Percentiles rank a stretch among this genome's conserved stretches.
phyloP scores from a whole-genome alignment of 2,888 invertebrate genomes.

The Callimorpha dominula region DNA sequence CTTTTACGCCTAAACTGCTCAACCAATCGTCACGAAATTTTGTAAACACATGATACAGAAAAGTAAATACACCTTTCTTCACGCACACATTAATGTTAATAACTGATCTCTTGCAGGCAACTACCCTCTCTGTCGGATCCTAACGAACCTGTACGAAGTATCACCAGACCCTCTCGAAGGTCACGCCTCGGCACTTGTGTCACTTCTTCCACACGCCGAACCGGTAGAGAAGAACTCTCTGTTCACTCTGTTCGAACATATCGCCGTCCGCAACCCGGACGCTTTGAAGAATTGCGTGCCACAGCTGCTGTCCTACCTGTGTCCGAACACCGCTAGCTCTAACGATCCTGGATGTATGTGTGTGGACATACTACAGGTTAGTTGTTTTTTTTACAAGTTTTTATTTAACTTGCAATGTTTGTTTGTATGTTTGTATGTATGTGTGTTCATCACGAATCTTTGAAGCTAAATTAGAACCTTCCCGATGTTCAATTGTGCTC shows the following conservation, averaged over 20 bases:
- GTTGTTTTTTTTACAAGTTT: too few relatives aligned
- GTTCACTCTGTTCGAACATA: slow-evolving; percentile 92
- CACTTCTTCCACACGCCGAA: slow-evolving; percentile 93
- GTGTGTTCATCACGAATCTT: too few relatives aligned
- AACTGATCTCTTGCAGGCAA: slow-evolving; percentile 88
- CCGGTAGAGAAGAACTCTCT: slow-evolving; percentile 94
- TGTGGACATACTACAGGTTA: slow-evolving; percentile 77
- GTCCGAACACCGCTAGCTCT: slow-evolving; percentile 71
- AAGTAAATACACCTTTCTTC: too few relatives aligned
- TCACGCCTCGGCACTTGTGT: slow-evolving; percentile 93
- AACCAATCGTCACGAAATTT: too few relatives aligned
- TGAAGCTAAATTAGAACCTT: too few relatives aligned
- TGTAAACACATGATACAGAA: too few relatives aligned
- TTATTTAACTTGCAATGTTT: too few relatives aligned
- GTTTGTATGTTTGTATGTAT: too few relatives aligned
- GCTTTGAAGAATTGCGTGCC: slow-evolving; percentile 94
- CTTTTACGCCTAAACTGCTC: too few relatives aligned
- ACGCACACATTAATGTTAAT: too few relatives aligned
- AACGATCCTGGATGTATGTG: slow-evolving; percentile 81
- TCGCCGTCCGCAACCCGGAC: slow-evolving; percentile 93
- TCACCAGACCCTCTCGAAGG: slow-evolving; percentile 95
- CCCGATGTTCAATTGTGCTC: too few relatives aligned
- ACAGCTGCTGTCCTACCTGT: slow-evolving; percentile 92
- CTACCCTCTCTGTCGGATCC: slow-evolving; percentile 94
- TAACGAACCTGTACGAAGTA: slow-evolving; percentile 96